Evolutionary conservation across 2,113 vertebrate species (phyloP).

Genomic region (Petaurus breviceps): DNA sequence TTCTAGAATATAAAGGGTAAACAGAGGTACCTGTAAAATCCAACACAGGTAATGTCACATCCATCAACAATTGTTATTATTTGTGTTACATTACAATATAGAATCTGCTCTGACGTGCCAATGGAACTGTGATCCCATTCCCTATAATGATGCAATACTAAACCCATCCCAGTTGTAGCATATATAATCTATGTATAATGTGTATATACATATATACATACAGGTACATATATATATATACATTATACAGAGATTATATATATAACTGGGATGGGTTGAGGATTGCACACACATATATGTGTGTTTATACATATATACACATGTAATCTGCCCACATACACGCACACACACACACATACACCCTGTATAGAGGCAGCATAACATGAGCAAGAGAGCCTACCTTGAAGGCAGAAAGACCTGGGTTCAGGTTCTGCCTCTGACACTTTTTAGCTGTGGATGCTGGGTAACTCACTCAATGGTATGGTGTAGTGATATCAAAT

Average conservation of each 20-base stretch:
- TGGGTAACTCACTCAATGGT: not conserved
- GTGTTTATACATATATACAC: too few species aligned
- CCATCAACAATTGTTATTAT: not conserved
- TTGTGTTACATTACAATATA: not conserved
- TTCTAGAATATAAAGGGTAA: not conserved
- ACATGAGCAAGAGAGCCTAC: not conserved
- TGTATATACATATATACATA: too few species aligned
- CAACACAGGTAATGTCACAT: not conserved
- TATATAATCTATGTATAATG: not conserved
- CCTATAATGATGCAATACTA: not conserved
- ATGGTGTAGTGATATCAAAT: not conserved
- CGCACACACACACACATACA: not conserved
- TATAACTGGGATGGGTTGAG: too few species aligned
- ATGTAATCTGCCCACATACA: too few species aligned
- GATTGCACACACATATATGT: too few species aligned
- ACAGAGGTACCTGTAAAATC: not conserved
- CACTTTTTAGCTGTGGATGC: not conserved
- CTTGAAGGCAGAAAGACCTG: not conserved
- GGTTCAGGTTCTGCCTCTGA: not conserved
- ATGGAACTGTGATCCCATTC: not conserved
- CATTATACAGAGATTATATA: too few species aligned
- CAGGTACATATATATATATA: too few species aligned
- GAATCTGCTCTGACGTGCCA: slow-evolving; percentile 1
- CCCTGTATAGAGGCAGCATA: not conserved
- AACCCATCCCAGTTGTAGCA: not conserved